These are phyloP conservation scores for Stenoptilia bipunctidactyla DNA, from an alignment of 2,888 invertebrate species.

Conservation along the genomic window DNA sequence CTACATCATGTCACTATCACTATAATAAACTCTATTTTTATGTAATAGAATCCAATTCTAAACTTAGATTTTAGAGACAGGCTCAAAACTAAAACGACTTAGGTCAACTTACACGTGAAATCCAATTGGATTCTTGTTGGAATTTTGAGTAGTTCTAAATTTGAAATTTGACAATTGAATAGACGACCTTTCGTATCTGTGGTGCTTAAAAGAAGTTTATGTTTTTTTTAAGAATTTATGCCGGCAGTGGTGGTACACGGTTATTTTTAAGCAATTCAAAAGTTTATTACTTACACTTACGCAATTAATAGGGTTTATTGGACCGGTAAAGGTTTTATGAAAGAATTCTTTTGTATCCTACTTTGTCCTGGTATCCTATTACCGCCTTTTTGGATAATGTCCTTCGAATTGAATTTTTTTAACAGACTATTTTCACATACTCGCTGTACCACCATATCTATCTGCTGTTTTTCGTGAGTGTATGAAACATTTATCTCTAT, in stretches of 20 bases:
- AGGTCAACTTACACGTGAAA: conserved; percentile 37
- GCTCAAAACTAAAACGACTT: conserved; percentile 35
- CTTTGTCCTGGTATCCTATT: no score
- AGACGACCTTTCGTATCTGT: conserved; percentile 24
- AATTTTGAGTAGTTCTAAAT: conserved; percentile 25
- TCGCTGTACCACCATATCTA: no score
- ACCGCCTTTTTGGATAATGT: no score
- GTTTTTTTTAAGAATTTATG: conserved; percentile 68
- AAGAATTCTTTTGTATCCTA: no score
- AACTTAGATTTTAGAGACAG: conserved; percentile 40
- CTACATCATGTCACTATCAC: conserved; percentile 28
- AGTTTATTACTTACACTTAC: conserved; percentile 60
- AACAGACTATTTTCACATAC: no score
- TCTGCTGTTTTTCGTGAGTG: no score
- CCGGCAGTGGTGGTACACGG: conserved; percentile 36
- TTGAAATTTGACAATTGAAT: conserved; percentile 26
- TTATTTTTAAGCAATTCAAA: conserved; percentile 66
- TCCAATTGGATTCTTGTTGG: conserved; percentile 49
- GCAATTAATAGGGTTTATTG: conserved; percentile 70
- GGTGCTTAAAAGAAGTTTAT: conserved; percentile 44
- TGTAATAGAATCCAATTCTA: conserved; percentile 58
- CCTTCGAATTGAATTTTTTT: no score
- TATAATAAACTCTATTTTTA: conserved; percentile 60
- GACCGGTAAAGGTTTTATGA: conserved; percentile 56
- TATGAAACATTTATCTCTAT: no score